Evolutionary conservation across 1,140 invertebrate species (phyloP), one percentile per base, ranked within the genome.

Genomic region (Nautilus pompilius): DNA sequence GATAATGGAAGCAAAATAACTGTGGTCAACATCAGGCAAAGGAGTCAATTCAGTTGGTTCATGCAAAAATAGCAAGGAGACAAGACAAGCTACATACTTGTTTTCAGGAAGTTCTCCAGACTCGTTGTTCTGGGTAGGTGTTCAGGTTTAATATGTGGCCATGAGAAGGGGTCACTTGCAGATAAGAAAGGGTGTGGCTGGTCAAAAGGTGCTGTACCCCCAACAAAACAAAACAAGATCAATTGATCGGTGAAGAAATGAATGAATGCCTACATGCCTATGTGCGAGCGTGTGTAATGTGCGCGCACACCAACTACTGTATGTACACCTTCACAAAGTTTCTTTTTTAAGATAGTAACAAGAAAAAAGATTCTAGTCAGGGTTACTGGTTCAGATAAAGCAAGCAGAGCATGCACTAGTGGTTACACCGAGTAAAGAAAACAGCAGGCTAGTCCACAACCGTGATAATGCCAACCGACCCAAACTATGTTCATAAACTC

Each of bases 171-270:
- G 49, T 53, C 49, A 53, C 49, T 53, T 53, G 49, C 29, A 6
- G 49, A 28, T 53, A 53, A 24, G 20, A 53, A 53, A 53, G 49
- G 49, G 49, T 53, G 49, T 20, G 49, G 49, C 49, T 53, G 49
- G 49, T 53, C 49, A 53, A 53, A 53, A 8, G 49, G 49, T 22
- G 49, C 49, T 53, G 29, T 28, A 53, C 49, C 26, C n/a, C 49
- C 49, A 53, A 53, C 49, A 24, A 53, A 53, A 53, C 26, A 53
- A 53, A 53, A 53, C 49, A 53, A 6, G 49, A 53, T 53, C 29
- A 53, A 28, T 28, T 28, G 29, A 28, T 3, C 13, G 4, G 26
- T 46, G 45, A 20, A 53, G 49, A 15, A 28, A 28, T 53, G 49
- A 28, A 3, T 5, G 29, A 28, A n/a, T n/a, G n/a, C n/a, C n/a